A percentile compares a stretch with the other conserved stretches of the same genome.
Conservation (phyloP, 2,113 vertebrate genomes). For the Lynx canadensis region DNA sequence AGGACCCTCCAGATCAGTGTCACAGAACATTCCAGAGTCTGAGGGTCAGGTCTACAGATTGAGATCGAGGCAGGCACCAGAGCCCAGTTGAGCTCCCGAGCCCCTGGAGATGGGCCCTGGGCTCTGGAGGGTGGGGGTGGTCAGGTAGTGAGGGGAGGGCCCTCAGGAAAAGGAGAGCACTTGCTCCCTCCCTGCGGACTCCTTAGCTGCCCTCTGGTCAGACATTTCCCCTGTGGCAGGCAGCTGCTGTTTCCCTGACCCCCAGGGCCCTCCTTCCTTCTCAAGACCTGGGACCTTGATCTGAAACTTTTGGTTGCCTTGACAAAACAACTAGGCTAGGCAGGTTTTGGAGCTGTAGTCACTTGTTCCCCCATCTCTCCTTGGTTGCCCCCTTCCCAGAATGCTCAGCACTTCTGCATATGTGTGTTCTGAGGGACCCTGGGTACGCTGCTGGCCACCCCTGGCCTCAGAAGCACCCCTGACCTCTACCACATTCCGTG, state of each 20-base stretch:
- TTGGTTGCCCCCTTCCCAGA: background rate
- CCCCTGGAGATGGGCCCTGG: background rate
- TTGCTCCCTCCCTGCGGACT: background rate
- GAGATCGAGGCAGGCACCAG: background rate
- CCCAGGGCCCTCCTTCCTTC: background rate
- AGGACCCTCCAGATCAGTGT: background rate
- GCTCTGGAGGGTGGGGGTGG: rapidly evolving
- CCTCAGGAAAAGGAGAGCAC: background rate
- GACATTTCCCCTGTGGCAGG: background rate
- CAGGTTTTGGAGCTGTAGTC: background rate
- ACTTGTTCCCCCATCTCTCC: background rate
- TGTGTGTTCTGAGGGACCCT: background rate
- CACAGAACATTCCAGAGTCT: background rate
- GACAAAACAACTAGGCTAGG: background rate
- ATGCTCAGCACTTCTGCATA: background rate
- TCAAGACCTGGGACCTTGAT: background rate
- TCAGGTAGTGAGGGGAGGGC: background rate
- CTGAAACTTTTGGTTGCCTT: background rate
- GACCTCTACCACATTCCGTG: background rate
- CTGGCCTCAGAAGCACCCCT: background rate
- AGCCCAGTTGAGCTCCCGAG: background rate
- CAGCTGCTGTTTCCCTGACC: background rate
- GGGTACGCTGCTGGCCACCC: too few relatives aligned
- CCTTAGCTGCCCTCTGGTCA: background rate
- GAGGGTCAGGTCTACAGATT: background rate